Evolutionary conservation across 2,888 invertebrate genomes (phyloP).

Genomic region (Lucinisca nassula): DNA sequence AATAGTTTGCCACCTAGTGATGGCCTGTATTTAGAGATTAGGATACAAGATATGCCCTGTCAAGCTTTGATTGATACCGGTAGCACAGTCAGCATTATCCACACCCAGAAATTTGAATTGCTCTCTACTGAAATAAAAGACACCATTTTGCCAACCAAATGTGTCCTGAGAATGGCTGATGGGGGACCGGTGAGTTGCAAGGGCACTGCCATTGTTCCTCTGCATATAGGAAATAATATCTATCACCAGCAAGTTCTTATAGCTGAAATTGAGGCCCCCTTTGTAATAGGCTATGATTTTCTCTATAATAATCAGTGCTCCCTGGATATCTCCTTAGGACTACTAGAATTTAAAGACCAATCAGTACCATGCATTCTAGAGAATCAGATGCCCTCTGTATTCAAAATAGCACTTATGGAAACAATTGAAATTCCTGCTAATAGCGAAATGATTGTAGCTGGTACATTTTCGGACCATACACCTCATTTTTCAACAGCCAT

Average conservation of each 20-base stretch:
- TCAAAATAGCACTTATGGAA: background rate
- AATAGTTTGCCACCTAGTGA: background rate
- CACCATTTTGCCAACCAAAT: background rate
- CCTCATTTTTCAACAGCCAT: slow-evolving; percentile 1
- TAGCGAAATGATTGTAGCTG: background rate
- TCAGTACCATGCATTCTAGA: background rate
- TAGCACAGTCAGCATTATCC: background rate
- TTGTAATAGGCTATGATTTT: background rate
- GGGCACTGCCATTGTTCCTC: background rate
- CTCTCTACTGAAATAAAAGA: background rate
- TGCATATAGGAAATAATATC: background rate
- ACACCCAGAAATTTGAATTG: background rate
- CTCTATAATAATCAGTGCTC: background rate
- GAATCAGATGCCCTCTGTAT: background rate
- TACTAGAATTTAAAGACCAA: background rate
- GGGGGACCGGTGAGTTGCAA: slow-evolving; percentile 8
- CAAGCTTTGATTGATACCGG: background rate
- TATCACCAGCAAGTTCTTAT: background rate
- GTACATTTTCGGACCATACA: background rate
- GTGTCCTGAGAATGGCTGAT: background rate
- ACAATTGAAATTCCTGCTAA: background rate
- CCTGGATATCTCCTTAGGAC: background rate
- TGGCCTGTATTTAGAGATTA: background rate
- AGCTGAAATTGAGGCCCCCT: background rate
- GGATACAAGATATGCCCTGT: background rate